Evolutionary conservation across 2,113 vertebrate species (phyloP), one percentile per base, ranked within the genome.

Genomic region (Aldabrachelys gigantea): DNA sequence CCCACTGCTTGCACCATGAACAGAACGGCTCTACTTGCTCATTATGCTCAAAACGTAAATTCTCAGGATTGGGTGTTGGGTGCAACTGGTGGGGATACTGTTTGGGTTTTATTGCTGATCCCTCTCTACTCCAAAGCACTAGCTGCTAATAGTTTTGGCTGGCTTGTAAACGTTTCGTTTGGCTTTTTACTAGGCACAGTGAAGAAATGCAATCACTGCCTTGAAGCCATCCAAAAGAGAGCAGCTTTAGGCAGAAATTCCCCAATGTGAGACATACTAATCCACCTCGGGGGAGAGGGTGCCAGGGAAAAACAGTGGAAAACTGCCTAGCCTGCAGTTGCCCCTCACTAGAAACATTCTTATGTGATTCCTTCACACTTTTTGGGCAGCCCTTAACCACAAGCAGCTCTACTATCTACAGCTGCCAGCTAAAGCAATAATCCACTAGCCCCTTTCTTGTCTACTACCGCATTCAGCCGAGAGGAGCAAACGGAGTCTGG

Each of bases 361-460:
- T 22, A 10, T 72, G 29, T 10, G 65, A 25, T 44, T 41, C 38
- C 72, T 44, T 44, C 5, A 79, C 25, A 57, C 7, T 13, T 41
- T 9, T 47, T 4, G 49, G 19, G 6, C 50, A 85, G 89, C 29
- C 11, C 59, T 6, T 75, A 6, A 0, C 0, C 4, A 1, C 65
- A 3, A 13, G 52, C n/a, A 7, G 69, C 57, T 49, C 0, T 1
- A 49, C 10, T 82, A 89, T 31, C 35, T 21, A 1, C 2, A 9
- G 56, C 59, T 2, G 13, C 0, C 25, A 3, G 14, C 8, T 25
- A n/a, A 52, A 2, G 5, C 2, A 10, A 9, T 0, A 3, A 69
- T 69, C 27, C 9, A 0, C 1, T 0, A 2, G 21, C 25, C 8
- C 27, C 21, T 1, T 41, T 16, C 0, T 0, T 10, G 69, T 13